Conservation (phyloP, 2,888 invertebrate species). For the Orthosia cruda region DNA sequence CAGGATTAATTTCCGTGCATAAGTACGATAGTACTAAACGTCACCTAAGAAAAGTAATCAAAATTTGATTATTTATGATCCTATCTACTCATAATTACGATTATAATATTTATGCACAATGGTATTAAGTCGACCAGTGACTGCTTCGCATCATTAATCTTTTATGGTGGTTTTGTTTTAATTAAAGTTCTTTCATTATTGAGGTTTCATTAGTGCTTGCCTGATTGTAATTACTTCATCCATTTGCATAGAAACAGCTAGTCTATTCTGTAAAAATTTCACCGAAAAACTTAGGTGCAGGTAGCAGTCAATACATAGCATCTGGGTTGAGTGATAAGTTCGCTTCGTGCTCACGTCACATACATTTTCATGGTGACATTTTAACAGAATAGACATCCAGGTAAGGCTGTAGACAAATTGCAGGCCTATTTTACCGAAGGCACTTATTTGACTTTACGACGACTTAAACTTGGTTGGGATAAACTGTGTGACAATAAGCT, state of each 20-base stretch:
- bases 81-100: conserved; percentile 43
- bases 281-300: too few relatives aligned
- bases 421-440: too few relatives aligned
- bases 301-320: too few relatives aligned
- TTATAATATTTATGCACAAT: conserved; percentile 61
- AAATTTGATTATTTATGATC: conserved; percentile 57
- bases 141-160: conserved; percentile 56
- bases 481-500: neutral
- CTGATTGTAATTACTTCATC: neutral
- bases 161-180: conserved; percentile 35
- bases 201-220: conserved; percentile 7
- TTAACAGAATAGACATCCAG: too few relatives aligned
- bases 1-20: conserved; percentile 42
- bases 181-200: conserved; percentile 38
- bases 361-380: too few relatives aligned
- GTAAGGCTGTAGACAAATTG: too few relatives aligned
- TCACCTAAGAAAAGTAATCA: conserved; percentile 42
- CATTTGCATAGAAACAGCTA: conserved; percentile 6
- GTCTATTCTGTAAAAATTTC: too few relatives aligned
- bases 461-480: too few relatives aligned
- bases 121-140: conserved; percentile 37
- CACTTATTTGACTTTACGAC: too few relatives aligned
- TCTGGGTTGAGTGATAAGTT: too few relatives aligned
- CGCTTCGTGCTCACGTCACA: too few relatives aligned
- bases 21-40: conserved; percentile 45